Evolutionary conservation across 2,888 invertebrate genomes (phyloP), one percentile per base, ranked within the genome.

Genomic region (Drosophila algonquin): DNA sequence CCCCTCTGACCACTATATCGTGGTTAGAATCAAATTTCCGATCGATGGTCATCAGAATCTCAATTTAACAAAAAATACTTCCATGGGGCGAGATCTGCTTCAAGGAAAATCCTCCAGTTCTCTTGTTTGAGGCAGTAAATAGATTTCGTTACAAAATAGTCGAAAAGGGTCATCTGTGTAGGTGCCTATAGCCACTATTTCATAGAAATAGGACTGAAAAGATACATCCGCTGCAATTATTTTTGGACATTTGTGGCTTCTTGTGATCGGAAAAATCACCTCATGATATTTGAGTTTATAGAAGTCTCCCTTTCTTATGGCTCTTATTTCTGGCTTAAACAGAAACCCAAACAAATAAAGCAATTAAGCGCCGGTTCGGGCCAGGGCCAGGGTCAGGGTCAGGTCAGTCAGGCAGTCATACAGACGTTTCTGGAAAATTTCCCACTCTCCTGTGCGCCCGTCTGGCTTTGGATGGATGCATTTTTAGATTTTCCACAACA

Each of bases 391-490:
- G 35, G 40, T 6, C 47, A 55, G 55, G 55, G 47, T 60, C 44
- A 53, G 55, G 32, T 27, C 45, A 47, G 40, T 40, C 35, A 35
- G 35, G 3, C 35, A 35, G 3, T 14, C 12, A 12, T 14, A 12
- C 12, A 35, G 12, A 12, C 35, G 35, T 14, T 12, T 35, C 40
- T 40, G 40, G 2, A 7, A 7, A 47, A 47, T 55, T 55, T 61
- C 47, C 55, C 61, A 57, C 32, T 54, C 45, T 46, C n/a, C 61
- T 47, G 61, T 54, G 24, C 16, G 61, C 55, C 61, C 35, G 46
- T 61, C 55, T 55, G 55, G 24, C 47, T 14, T 35, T 53, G 16
- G 30, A 8, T 52, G 40, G n/a, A n/a, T 40, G 40, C 14, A 40
- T 12, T 30, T 35, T 51, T 1, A 40, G 40, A 40, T 61, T 61